These are phyloP conservation scores for Isoperla grammatica DNA, from an alignment of 2,888 invertebrate species.

Conservation along the genomic window DNA sequence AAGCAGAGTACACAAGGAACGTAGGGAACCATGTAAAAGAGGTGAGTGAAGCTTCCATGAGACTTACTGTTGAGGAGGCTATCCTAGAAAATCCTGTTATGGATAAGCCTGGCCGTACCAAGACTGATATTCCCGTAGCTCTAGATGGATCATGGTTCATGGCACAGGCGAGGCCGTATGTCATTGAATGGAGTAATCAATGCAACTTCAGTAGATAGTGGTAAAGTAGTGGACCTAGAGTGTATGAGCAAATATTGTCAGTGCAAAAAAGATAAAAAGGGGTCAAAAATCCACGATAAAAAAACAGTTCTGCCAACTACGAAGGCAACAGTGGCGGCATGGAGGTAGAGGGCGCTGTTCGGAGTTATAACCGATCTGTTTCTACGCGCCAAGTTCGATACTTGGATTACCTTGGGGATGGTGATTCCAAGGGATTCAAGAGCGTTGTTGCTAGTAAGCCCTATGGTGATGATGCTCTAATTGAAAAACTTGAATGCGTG, in stretches of 20 bases:
- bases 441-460: conserved; percentile 12
- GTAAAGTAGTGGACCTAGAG: not conserved
- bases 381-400: conserved; percentile 17
- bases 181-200: too few species aligned
- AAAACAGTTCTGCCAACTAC: conserved; percentile 1
- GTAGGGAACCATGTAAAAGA: not conserved
- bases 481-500: conserved; percentile 18
- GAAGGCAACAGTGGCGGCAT: conserved; percentile 20
- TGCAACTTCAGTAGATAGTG: too few species aligned
- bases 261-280: not conserved
- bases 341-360: conserved; percentile 22
- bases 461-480: conserved; percentile 5
- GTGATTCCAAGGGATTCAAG: conserved; percentile 21
- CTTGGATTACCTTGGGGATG: conserved; percentile 23
- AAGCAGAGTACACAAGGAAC: not conserved
- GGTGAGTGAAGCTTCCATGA: not conserved
- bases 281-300: not conserved
- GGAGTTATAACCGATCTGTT: conserved; percentile 17
- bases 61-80: not conserved
- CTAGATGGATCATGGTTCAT: conserved; percentile 7
- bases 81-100: not conserved
- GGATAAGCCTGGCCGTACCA: not conserved
- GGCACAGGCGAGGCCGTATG: too few species aligned
- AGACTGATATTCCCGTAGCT: not conserved
- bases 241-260: not conserved